Conservation (phyloP, 2,113 vertebrate genomes). For the Silurus asotus region DNA sequence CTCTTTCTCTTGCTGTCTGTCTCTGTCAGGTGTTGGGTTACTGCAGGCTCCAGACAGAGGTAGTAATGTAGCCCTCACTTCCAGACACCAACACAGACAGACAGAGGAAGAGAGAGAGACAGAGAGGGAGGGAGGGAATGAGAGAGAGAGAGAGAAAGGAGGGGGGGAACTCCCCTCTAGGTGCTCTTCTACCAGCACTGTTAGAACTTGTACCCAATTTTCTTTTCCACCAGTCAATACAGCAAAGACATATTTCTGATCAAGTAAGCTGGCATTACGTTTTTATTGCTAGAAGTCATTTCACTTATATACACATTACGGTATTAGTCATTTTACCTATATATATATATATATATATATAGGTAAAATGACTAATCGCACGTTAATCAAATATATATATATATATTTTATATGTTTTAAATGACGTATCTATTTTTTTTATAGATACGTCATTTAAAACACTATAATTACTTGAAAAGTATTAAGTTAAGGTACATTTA, state of each 20-base stretch:
- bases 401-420: no score
- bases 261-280: background rate
- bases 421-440: no score
- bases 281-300: background rate
- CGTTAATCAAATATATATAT: no score
- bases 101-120: background rate
- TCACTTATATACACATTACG: no score
- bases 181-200: background rate
- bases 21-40: constrained; percentile 67
- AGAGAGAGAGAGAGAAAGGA: background rate
- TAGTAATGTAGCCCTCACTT: constrained; percentile 56
- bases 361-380: no score
- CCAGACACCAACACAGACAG: constrained; percentile 48
- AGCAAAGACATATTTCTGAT: background rate
- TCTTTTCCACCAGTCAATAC: background rate
- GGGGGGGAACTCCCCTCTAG: background rate
- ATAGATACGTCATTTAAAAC: no score
- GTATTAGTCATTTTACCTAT: no score
- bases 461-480: no score
- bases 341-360: no score
- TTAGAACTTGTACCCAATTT: background rate
- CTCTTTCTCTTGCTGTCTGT: constrained; percentile 42
- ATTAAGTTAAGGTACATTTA: no score
- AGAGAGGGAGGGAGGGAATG: background rate
- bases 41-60: constrained; percentile 71